Evolutionary conservation across 2,888 invertebrate genomes (phyloP).

Genomic region (Diadegma fenestrale): DNA sequence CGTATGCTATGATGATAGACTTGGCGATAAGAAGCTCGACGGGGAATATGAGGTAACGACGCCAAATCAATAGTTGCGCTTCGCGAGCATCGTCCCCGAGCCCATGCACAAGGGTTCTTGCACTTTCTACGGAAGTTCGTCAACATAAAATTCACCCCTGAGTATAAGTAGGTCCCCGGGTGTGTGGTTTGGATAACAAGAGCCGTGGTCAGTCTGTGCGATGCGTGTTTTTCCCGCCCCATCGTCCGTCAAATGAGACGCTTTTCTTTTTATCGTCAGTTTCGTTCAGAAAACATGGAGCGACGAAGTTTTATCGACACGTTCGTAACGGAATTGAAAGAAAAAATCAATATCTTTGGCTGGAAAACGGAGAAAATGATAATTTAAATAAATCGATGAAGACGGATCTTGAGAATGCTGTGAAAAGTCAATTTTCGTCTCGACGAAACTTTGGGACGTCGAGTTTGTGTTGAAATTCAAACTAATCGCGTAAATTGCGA

Average conservation of each 20-base stretch:
- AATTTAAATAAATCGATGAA: no score
- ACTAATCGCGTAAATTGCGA: background rate
- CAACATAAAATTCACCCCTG: constrained; percentile 72
- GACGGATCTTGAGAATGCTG: background rate
- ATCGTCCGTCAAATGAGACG: background rate
- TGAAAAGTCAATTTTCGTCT: background rate
- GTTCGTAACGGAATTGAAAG: background rate
- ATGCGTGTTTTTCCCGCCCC: background rate
- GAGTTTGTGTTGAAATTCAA: background rate
- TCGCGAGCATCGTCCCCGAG: constrained; percentile 16
- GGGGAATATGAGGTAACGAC: constrained; percentile 47
- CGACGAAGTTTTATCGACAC: background rate
- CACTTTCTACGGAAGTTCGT: constrained; percentile 17
- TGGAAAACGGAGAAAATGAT: no score
- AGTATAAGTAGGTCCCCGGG: constrained; percentile 68
- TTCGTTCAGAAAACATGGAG: background rate
- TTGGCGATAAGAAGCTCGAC: constrained; percentile 7
- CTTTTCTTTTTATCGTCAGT: background rate
- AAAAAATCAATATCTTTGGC: no score
- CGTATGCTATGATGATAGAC: background rate
- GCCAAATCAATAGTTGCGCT: constrained; percentile 58
- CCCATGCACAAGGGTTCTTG: constrained; percentile 25
- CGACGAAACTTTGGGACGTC: no score
- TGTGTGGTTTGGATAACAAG: constrained; percentile 9
- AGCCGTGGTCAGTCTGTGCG: background rate